Percentiles rank a stretch among this genome's conserved stretches.
Conservation (phyloP, 1,140 invertebrate species). For the Eumaeus atala region DNA sequence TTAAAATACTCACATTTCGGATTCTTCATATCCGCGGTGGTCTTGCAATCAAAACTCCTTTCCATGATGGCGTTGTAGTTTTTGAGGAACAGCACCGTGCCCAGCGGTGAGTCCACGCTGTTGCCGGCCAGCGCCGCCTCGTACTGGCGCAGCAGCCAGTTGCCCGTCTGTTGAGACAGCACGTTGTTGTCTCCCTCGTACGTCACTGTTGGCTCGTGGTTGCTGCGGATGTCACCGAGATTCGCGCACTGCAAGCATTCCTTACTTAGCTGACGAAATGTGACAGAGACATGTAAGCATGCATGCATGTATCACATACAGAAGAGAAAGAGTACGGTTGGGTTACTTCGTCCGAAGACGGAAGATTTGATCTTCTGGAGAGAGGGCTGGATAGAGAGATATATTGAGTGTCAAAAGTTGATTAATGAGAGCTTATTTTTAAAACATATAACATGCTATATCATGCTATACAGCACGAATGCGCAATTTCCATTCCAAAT, state of each 20-base stretch:
- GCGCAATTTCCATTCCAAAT: too few species aligned
- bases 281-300: background rate
- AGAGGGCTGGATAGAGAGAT: too few species aligned
- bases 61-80: conserved; percentile 70
- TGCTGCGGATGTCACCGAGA: conserved; percentile 87
- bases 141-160: conserved; percentile 87
- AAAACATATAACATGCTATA: too few species aligned
- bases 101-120: conserved; percentile 75
- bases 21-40: conserved; percentile 65
- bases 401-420: too few species aligned
- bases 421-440: too few species aligned
- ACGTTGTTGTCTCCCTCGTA: conserved; percentile 98
- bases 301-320: background rate
- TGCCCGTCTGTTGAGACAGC: conserved; percentile 94
- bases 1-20: conserved; percentile 75
- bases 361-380: too few species aligned
- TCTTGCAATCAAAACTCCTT: conserved; percentile 66
- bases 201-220: conserved; percentile 94
- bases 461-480: too few species aligned
- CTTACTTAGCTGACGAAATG: background rate
- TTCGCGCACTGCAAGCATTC: conserved; percentile 55
- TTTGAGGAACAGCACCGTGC: conserved; percentile 78
- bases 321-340: too few species aligned
- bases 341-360: too few species aligned
- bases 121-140: conserved; percentile 61